phyloP scores from a whole-genome alignment of 2,888 invertebrate genomes.

The Asteroscopus sphinx region DNA sequence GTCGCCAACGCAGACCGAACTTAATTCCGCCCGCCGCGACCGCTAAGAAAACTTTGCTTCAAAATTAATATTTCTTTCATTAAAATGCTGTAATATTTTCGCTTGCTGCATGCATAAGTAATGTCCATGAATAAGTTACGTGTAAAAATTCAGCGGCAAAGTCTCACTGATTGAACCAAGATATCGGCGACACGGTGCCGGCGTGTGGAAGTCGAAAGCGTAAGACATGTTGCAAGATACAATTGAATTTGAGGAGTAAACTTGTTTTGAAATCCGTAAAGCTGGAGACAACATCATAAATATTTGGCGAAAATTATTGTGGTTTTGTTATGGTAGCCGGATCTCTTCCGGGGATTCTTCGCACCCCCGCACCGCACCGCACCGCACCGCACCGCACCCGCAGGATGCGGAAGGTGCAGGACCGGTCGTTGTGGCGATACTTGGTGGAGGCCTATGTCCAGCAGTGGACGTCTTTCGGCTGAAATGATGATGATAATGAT shows the following conservation, averaged over 20 bases:
- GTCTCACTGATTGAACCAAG: constrained; percentile 70
- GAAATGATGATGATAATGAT: too few species aligned
- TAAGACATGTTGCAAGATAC: constrained; percentile 14
- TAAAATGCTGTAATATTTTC: constrained; percentile 90
- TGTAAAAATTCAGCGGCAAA: constrained; percentile 78
- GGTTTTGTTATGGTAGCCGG: too few species aligned
- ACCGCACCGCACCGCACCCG: too few species aligned
- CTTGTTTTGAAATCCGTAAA: constrained; percentile 11
- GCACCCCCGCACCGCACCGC: too few species aligned
- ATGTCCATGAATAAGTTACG: constrained; percentile 87
- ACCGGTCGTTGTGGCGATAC: too few species aligned
- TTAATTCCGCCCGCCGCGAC: constrained; percentile 80
- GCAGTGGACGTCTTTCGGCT: too few species aligned
- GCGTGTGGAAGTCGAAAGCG: too few species aligned
- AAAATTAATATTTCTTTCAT: constrained; percentile 91
- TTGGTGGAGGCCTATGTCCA: too few species aligned
- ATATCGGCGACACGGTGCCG: constrained; percentile 50
- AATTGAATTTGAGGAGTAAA: constrained; percentile 16
- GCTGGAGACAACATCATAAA: constrained; percentile 21
- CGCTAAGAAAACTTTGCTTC: constrained; percentile 88
- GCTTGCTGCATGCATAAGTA: constrained; percentile 90
- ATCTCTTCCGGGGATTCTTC: too few species aligned
- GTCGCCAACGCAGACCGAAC: constrained; percentile 64
- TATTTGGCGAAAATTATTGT: not conserved
- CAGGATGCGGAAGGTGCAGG: too few species aligned